Evolutionary conservation across 2,888 invertebrate genomes (phyloP).

Genomic region (Pyrocoelia pectoralis): DNA sequence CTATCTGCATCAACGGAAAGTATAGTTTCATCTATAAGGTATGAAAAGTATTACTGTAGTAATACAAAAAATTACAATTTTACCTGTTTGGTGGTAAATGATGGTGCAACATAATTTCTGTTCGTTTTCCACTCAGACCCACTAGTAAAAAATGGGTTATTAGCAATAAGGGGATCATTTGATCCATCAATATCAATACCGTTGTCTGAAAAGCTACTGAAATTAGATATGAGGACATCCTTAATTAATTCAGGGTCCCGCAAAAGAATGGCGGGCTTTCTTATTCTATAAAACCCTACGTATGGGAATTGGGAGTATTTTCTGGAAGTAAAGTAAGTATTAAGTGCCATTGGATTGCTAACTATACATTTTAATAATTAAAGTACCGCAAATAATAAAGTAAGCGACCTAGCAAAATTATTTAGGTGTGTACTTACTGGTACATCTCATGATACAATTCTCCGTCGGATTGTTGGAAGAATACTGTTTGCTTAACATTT

Average conservation of each 20-base stretch:
- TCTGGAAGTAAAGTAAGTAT: too few relatives aligned
- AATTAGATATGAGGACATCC: constrained; percentile 50
- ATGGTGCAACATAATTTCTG: constrained; percentile 61
- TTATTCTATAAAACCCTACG: constrained; percentile 52
- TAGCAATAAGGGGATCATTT: constrained; percentile 59
- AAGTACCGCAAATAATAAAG: too few relatives aligned
- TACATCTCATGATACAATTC: constrained; percentile 57
- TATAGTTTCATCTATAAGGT: too few relatives aligned
- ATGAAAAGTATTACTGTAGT: too few relatives aligned
- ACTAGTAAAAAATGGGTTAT: constrained; percentile 60
- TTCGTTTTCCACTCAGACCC: constrained; percentile 62
- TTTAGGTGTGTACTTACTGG: constrained; percentile 46
- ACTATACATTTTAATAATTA: too few relatives aligned
- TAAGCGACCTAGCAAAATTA: too few relatives aligned
- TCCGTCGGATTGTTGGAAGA: constrained; percentile 46
- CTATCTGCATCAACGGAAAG: too few relatives aligned
- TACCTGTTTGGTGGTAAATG: constrained; percentile 62
- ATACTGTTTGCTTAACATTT: constrained; percentile 47
- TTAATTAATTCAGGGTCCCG: constrained; percentile 53
- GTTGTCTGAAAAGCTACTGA: constrained; percentile 54
- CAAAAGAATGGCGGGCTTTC: constrained; percentile 47
- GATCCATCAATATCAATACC: constrained; percentile 53
- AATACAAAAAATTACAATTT: too few relatives aligned
- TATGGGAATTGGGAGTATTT: constrained; percentile 47
- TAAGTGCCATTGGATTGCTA: too few relatives aligned